Evolutionary conservation across 2,888 invertebrate genomes (phyloP).

Genomic region (Apamea sordens): DNA sequence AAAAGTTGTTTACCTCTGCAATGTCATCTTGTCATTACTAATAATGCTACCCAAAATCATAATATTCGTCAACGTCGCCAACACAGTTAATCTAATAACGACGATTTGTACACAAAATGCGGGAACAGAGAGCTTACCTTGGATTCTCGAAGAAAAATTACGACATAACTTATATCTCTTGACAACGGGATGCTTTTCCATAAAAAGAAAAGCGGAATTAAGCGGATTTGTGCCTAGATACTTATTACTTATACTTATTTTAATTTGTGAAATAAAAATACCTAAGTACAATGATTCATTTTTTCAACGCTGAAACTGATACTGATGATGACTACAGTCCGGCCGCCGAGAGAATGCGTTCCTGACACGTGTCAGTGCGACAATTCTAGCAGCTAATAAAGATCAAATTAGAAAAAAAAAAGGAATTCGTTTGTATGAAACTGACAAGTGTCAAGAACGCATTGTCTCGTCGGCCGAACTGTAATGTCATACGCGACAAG

Average conservation of each 20-base stretch:
- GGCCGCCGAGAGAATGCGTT: not conserved
- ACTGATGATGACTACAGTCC: not conserved
- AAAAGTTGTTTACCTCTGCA: slow-evolving; percentile 46
- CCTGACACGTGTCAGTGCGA: not conserved
- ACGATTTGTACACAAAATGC: slow-evolving; percentile 73
- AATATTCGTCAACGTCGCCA: slow-evolving; percentile 72
- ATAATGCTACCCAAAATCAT: slow-evolving; percentile 66
- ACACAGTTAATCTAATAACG: slow-evolving; percentile 72
- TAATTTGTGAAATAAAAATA: not conserved
- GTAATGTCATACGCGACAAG: not conserved
- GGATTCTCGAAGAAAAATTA: slow-evolving; percentile 60
- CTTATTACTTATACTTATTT: not conserved
- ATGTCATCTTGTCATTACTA: slow-evolving; percentile 58
- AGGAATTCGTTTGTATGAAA: not conserved
- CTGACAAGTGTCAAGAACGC: not conserved
- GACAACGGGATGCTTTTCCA: slow-evolving; percentile 19
- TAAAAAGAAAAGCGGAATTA: slow-evolving; percentile 22
- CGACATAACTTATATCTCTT: slow-evolving; percentile 59
- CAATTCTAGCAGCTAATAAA: not conserved
- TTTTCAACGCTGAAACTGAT: not conserved
- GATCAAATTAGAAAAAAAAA: too few relatives aligned
- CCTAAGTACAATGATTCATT: not conserved
- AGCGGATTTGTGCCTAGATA: not conserved
- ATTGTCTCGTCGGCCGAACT: not conserved
- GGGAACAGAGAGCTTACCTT: slow-evolving; percentile 64